Evolutionary conservation across 1,140 invertebrate genomes (phyloP).

Genomic region (Lordiphosa clarofinis): DNA sequence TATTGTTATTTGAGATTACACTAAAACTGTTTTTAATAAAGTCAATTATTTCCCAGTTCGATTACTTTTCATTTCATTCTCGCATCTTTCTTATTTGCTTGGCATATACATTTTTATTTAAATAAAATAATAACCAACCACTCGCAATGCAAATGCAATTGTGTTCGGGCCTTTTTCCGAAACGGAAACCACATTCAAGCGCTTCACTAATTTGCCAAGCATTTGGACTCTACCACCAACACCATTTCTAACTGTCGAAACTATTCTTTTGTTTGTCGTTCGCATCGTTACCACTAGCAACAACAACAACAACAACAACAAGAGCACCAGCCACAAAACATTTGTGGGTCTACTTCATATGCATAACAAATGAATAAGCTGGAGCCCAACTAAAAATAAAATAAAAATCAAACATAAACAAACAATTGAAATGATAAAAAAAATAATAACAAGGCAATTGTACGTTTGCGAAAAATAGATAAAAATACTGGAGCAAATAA

Average conservation of each 20-base stretch:
- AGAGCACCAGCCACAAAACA: slow-evolving; percentile 40
- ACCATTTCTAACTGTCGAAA: slow-evolving; percentile 39
- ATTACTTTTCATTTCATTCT: slow-evolving; percentile 10
- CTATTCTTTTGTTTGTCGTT: slow-evolving; percentile 41
- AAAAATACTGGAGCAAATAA: slow-evolving; percentile 57
- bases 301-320: slow-evolving; percentile 5
- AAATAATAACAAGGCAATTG: slow-evolving; percentile 26
- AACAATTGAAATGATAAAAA: slow-evolving; percentile 59
- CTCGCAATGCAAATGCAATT: slow-evolving; percentile 27
- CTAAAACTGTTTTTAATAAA: too few species aligned
- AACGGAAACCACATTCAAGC: slow-evolving; percentile 45
- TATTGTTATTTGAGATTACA: too few species aligned
- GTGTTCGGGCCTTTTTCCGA: slow-evolving; percentile 7
- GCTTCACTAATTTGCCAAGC: slow-evolving; percentile 35
- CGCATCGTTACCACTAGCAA: background rate
- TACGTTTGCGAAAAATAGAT: slow-evolving; percentile 40
- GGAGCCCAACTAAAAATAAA: slow-evolving; percentile 17
- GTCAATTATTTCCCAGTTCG: too few species aligned
- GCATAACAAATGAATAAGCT: slow-evolving; percentile 67
- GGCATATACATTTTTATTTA: slow-evolving; percentile 6
- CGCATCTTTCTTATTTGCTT: background rate
- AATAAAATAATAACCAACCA: slow-evolving; percentile 8
- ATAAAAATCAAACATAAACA: slow-evolving; percentile 34
- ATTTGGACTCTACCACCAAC: slow-evolving; percentile 13
- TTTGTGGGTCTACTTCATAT: slow-evolving; percentile 60